Evolutionary conservation across 1,140 invertebrate species (phyloP).

Genomic region (Monochamus saltuarius): DNA sequence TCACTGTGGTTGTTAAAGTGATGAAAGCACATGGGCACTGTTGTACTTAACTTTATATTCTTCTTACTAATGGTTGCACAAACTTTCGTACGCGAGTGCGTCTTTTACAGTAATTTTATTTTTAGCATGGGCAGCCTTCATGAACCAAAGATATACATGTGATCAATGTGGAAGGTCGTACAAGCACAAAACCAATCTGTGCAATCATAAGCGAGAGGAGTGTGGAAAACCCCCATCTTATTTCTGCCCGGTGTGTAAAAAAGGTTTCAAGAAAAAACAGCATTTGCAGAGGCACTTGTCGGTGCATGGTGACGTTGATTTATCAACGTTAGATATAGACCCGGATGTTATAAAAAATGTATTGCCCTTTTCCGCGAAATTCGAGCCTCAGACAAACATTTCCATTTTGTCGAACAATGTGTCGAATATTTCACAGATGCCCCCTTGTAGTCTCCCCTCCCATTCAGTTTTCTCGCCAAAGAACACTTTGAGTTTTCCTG

Average conservation of each 20-base stretch:
- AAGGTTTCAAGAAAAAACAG: constrained; percentile 66
- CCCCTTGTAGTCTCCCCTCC: too few relatives aligned
- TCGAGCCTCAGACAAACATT: too few relatives aligned
- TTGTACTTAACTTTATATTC: too few relatives aligned
- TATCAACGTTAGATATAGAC: constrained; percentile 15
- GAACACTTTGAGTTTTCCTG: too few relatives aligned
- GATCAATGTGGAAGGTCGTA: constrained; percentile 44
- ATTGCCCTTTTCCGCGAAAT: too few relatives aligned
- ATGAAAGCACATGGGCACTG: too few relatives aligned
- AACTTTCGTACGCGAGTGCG: too few relatives aligned
- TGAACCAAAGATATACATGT: constrained; percentile 32
- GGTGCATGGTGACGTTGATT: constrained; percentile 27
- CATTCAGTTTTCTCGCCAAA: too few relatives aligned
- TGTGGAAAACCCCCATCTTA: constrained; percentile 43
- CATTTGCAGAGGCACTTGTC: constrained; percentile 54
- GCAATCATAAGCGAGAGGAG: constrained; percentile 43
- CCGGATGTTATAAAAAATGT: constrained; percentile 12
- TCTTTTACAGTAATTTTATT: not conserved
- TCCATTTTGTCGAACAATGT: too few relatives aligned
- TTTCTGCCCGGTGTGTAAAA: constrained; percentile 63
- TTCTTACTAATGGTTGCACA: too few relatives aligned
- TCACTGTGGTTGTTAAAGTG: too few relatives aligned
- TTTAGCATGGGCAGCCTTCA: constrained; percentile 15
- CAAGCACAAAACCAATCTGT: constrained; percentile 41
- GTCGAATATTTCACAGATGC: too few relatives aligned